A percentile compares a stretch with the other conserved stretches of the same genome.
Evolutionary conservation across 2,888 invertebrate genomes (phyloP).

Genomic region (Drosophila birchii): DNA sequence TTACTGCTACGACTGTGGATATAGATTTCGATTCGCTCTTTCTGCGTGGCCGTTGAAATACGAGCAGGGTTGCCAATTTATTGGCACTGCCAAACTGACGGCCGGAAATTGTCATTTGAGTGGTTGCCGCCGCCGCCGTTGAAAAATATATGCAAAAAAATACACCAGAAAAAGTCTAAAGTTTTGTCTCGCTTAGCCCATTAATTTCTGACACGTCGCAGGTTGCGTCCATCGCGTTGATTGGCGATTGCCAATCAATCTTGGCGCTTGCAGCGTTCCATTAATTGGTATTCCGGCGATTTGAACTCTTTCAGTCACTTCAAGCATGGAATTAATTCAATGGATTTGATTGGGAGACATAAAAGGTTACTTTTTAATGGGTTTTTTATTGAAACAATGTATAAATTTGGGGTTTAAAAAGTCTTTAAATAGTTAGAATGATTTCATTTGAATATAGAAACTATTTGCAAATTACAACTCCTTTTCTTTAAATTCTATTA

Average conservation of each 20-base stretch:
- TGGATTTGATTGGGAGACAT: background rate
- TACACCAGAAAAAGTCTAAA: conserved; percentile 25
- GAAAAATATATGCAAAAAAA: background rate
- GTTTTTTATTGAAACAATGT: background rate
- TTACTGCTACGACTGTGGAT: background rate
- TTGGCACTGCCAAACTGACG: conserved; percentile 75
- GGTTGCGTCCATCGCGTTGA: conserved; percentile 38
- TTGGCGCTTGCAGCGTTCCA: conserved; percentile 29
- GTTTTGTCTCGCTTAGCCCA: conserved; percentile 53
- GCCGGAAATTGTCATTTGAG: conserved; percentile 79
- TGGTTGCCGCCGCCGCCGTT: conserved; percentile 39
- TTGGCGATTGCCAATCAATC: conserved; percentile 41
- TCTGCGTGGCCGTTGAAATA: conserved; percentile 68
- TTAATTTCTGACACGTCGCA: conserved; percentile 75
- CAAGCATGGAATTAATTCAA: conserved; percentile 1
- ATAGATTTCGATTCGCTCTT: conserved; percentile 24
- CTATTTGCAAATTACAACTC: background rate
- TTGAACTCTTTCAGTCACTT: conserved; percentile 18
- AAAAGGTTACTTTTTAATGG: background rate
- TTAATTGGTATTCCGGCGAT: conserved; percentile 39
- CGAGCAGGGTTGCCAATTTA: conserved; percentile 76
- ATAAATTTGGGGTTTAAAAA: background rate
- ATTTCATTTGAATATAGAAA: background rate
- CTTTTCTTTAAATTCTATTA: background rate
- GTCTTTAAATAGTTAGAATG: background rate